phyloP scores from a whole-genome alignment of 2,797 vertebrate species.

The Acestrorhynchus altus region DNA sequence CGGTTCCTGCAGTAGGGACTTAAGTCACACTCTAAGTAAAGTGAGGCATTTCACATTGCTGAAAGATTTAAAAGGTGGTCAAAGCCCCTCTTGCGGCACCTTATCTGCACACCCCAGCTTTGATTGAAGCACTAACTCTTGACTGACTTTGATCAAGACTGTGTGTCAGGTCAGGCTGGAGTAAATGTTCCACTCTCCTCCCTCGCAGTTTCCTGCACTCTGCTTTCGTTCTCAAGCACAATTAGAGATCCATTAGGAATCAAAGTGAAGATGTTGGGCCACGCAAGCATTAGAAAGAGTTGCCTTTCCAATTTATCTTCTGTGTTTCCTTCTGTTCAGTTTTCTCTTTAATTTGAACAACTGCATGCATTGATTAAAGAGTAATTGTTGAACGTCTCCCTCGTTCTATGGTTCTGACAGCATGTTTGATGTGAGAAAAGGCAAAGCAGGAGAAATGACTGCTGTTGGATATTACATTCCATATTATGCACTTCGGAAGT shows the following conservation, averaged over 20 bases:
- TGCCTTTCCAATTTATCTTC: slow-evolving; percentile 33
- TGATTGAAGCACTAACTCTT: slow-evolving; percentile 54
- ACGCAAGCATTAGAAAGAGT: slow-evolving; percentile 24
- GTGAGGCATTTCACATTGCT: slow-evolving; percentile 35
- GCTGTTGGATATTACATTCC: slow-evolving; percentile 7
- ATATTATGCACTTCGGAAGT: neutral
- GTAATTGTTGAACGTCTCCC: slow-evolving; percentile 3
- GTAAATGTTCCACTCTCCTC: slow-evolving; percentile 37
- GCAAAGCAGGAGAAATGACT: slow-evolving; percentile 10
- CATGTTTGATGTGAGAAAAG: slow-evolving; percentile 1
- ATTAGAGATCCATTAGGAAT: slow-evolving; percentile 45
- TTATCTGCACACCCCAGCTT: slow-evolving; percentile 53
- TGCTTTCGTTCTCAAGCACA: slow-evolving; percentile 44
- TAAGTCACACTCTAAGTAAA: neutral
- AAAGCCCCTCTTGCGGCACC: slow-evolving; percentile 23
- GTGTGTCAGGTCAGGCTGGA: slow-evolving; percentile 52
- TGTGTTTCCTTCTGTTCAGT: slow-evolving; percentile 19
- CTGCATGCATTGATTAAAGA: slow-evolving; percentile 13
- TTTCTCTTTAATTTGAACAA: slow-evolving; percentile 28
- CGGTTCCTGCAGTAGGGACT: neutral
- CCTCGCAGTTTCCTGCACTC: slow-evolving; percentile 19
- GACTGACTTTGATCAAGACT: slow-evolving; percentile 55
- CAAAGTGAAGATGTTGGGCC: slow-evolving; percentile 4
- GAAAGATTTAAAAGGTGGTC: slow-evolving; percentile 41
- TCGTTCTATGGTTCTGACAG: neutral